Evolutionary conservation across 2,113 vertebrate species (phyloP).

Genomic region (Alexandromys fortis): DNA sequence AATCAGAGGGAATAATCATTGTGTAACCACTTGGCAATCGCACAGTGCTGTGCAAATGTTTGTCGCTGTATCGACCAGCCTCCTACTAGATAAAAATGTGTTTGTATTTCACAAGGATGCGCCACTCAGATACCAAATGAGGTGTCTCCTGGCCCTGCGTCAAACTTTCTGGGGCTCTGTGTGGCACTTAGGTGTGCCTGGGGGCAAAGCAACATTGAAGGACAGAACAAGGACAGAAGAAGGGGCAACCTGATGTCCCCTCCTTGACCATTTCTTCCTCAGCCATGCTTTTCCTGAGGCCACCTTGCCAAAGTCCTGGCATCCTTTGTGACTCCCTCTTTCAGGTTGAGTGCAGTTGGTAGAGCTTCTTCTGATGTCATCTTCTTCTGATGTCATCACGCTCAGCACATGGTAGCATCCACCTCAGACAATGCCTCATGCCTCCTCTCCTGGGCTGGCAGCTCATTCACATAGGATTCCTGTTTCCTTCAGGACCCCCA

Average conservation of each 20-base stretch:
- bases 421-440: not conserved
- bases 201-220: not conserved
- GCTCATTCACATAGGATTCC: not conserved
- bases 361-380: not conserved
- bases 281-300: not conserved
- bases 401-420: not conserved
- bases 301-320: not conserved
- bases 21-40: conserved; percentile 18
- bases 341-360: not conserved
- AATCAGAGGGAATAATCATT: not conserved
- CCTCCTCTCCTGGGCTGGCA: not conserved
- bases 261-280: not conserved
- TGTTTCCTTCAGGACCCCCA: not conserved
- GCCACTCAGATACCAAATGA: conserved; percentile 59
- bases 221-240: not conserved
- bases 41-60: conserved; percentile 62
- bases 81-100: conserved; percentile 62
- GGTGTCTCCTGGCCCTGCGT: conserved; percentile 32
- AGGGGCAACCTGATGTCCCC: not conserved
- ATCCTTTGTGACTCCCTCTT: not conserved
- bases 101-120: conserved; percentile 74
- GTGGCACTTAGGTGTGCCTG: not conserved
- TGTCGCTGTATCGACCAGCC: conserved; percentile 24
- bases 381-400: not conserved
- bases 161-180: not conserved